These are phyloP conservation scores for Netelia melanura DNA, from an alignment of 2,888 invertebrate species.

Conservation along the genomic window DNA sequence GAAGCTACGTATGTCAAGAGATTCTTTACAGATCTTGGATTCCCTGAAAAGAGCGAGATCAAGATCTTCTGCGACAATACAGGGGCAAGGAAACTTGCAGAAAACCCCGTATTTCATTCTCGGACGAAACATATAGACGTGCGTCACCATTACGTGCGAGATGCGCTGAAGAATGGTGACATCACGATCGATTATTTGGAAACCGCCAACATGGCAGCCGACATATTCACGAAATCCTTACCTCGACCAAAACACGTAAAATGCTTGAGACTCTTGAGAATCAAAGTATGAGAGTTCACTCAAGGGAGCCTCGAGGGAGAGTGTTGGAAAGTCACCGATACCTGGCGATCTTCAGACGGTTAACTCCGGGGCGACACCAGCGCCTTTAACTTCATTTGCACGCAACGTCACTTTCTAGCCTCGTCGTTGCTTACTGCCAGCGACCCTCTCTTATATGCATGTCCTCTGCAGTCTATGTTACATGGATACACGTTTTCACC, in stretches of 20 bases:
- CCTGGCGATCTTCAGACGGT: no score
- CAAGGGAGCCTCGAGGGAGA: background rate
- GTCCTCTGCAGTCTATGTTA: no score
- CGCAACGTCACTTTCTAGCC: no score
- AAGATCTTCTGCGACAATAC: conserved; percentile 35
- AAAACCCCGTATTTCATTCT: conserved; percentile 5
- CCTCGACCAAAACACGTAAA: conserved; percentile 1
- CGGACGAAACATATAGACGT: conserved; percentile 11
- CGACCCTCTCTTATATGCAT: no score
- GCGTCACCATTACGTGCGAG: conserved; percentile 3
- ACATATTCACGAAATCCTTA: conserved; percentile 8
- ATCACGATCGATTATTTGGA: background rate
- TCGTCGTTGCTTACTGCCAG: no score
- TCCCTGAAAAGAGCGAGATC: background rate
- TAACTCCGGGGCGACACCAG: no score
- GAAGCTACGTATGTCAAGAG: conserved; percentile 25
- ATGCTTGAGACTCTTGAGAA: background rate
- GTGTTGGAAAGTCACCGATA: background rate
- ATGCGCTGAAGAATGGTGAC: background rate
- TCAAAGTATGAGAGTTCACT: background rate
- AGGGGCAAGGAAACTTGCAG: conserved; percentile 24
- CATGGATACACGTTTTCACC: no score
- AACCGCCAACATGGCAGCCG: background rate
- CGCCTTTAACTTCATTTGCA: no score
- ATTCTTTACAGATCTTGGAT: conserved; percentile 35